Evolutionary conservation across 2,888 invertebrate species (phyloP).

Genomic region (Athetis lepigone): DNA sequence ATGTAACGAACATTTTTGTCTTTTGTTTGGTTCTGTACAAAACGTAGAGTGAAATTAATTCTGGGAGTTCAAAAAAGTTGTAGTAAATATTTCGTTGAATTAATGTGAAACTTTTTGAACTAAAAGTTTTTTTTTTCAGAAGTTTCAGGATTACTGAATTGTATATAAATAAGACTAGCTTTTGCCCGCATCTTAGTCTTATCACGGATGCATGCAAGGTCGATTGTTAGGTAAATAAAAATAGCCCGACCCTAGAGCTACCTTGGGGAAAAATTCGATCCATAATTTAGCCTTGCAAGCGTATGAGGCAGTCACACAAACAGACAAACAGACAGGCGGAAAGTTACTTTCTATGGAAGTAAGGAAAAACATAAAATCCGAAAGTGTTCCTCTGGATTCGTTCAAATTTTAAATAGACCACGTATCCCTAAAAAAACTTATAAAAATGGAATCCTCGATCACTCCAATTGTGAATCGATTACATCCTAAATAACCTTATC

Average conservation of each 20-base stretch:
- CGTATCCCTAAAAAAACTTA: constrained; percentile 18
- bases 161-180: too few species aligned
- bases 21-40: constrained; percentile 64
- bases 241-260: too few species aligned
- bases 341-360: too few species aligned
- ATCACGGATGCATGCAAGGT: too few species aligned
- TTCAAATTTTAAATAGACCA: constrained; percentile 21
- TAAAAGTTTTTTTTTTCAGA: not conserved
- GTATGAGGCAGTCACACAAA: too few species aligned
- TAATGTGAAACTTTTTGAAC: not conserved
- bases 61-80: not conserved
- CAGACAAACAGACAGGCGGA: too few species aligned
- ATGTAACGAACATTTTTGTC: constrained; percentile 51
- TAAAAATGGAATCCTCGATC: constrained; percentile 43
- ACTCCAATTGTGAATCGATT: constrained; percentile 55
- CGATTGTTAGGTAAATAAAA: too few species aligned
- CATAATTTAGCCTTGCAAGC: too few species aligned
- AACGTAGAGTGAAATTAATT: constrained; percentile 44
- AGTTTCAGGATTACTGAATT: not conserved
- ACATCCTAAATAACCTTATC: constrained; percentile 53
- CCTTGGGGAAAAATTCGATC: too few species aligned
- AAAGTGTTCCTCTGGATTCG: not conserved
- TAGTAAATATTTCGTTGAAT: constrained; percentile 5
- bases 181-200: too few species aligned
- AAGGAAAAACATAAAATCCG: too few species aligned